Percentiles rank a stretch among this genome's conserved stretches.
Evolutionary conservation across 2,113 vertebrate species (phyloP).

Genomic region (Myrmophylax atrothorax): DNA sequence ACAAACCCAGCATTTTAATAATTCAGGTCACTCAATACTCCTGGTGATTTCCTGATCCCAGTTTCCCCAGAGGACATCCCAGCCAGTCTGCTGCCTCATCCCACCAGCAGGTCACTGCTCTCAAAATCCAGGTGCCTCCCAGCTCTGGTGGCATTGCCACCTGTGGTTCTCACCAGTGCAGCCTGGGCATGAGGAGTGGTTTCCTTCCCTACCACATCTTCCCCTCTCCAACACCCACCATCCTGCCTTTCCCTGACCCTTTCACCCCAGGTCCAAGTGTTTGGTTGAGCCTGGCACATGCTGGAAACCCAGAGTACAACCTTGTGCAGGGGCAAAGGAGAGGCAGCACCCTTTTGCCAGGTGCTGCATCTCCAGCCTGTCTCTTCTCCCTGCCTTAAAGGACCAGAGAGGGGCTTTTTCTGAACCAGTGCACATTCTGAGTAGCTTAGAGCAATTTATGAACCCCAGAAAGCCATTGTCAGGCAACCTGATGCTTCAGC

Average conservation of each 20-base stretch:
- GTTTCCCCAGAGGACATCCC: neutral
- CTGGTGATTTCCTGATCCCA: neutral
- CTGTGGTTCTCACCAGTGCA: neutral
- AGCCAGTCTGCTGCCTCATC: neutral
- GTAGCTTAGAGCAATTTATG: neutral
- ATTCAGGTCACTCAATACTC: neutral
- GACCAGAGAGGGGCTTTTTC: neutral
- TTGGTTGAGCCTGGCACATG: neutral
- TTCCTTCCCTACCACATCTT: neutral
- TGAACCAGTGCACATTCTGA: neutral
- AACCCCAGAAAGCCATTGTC: conserved; percentile 8
- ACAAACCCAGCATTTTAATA: neutral
- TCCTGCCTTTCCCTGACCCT: neutral
- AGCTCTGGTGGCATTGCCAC: neutral
- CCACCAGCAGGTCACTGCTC: no score
- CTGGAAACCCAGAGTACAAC: neutral
- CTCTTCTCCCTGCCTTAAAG: neutral
- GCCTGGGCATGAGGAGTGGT: neutral
- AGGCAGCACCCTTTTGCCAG: neutral
- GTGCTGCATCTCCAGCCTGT: neutral
- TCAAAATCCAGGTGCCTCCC: neutral
- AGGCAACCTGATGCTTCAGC: neutral
- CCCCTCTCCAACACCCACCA: neutral
- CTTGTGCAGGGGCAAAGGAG: neutral
- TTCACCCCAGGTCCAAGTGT: rapidly evolving